Evolutionary conservation across 2,888 invertebrate species (phyloP), one percentile per base, ranked within the genome.

Genomic region (Drosophila affinis): DNA sequence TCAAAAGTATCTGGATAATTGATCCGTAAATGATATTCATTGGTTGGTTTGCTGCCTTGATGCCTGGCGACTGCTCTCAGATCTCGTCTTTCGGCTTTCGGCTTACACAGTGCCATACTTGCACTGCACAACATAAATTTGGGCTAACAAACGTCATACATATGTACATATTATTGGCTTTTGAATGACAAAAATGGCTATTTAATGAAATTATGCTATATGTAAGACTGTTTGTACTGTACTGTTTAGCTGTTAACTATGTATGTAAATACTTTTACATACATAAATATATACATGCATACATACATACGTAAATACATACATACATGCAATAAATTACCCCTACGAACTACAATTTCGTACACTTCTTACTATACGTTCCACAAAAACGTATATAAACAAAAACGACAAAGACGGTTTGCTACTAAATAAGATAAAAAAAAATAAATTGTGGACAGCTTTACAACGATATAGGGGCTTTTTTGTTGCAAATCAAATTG

Each of bases 1-100:
- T 51, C 52, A 18, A 73, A 69, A 53, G 56, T 39, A 29, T 14
- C 74, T 39, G 44, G 32, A 9, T 57, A 71, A 72, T 71, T 71
- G 70, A 72, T 45, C 47, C 48, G 56, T 49, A 57, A 74, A 49
- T 46, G 39, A 27, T 9, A 64, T 56, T 62, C 62, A 63, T 62
- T 55, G 39, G n/a, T 39, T 34, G 39, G 14, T 39, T 34, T 29
- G 47, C 53, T 49, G 53, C 21, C 55, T 32, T 27, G 46, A 44
- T 34, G 45, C 47, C 68, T 34, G 5, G 34, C 39, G 39, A 7
- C 39, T 39, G 39, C n/a, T 7, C n/a, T 12, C 34, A 34, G 34
- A 1, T 34, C 12, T 12, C 32, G 3, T 54, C 44, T 21, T 29
- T 32, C 34, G 34, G 3, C 32, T 32, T 3, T 10, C 3, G 10